Base-by-base conservation (phyloP, 1,140 invertebrate species). In the Calephelis virginiensis region DNA sequence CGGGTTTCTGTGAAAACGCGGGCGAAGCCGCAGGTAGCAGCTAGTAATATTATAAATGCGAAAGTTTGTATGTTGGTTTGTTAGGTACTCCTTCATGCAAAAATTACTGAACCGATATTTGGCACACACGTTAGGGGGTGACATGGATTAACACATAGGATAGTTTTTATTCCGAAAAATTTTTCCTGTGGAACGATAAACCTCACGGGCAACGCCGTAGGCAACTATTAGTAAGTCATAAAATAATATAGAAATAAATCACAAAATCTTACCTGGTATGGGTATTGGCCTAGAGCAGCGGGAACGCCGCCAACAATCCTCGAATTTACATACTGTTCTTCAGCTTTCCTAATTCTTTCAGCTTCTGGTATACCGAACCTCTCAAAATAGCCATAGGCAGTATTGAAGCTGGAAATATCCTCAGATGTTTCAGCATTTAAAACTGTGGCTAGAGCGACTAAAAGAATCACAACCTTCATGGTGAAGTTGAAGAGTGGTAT, bases 301-400 rank as follows among this genome's bases (percentile, higher is more conserved):
- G 63, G 63, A 43, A 49, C 49, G 7, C 68, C 68, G 1, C 68
- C 68, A 45, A 64, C 40, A 12, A 69, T 69, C 49, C 68, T 69
- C 5, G 45, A 28, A 13, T 47, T 68, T 40, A 73, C 12, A 40
- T 68, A 69, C 43, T 69, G 63, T 40, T 80, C 75, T 53, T 83
- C 81, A 13, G 75, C 76, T 28, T 78, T 75, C 11, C 65, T 69
- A 12, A 82, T 79, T 53, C 73, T 73, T 43, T 83, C 74, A 0
- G 73, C 80, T 66, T 72, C 73, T 13, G 80, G 80, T 6, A 83
- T 77, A 62, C 76, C 78, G 37, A 70, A 68, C 49, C 68, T 74
- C 1, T 53, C 64, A 47, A 82, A 60, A 59, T 82, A 83, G 10
- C 77, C 77, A 67, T 68, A 81, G 0, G 72, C 73, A 9, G 75